A percentile compares a stretch with the other conserved stretches of the same genome.
Evolutionary conservation across 2,113 vertebrate genomes (phyloP).

Genomic region (Charina bottae): DNA sequence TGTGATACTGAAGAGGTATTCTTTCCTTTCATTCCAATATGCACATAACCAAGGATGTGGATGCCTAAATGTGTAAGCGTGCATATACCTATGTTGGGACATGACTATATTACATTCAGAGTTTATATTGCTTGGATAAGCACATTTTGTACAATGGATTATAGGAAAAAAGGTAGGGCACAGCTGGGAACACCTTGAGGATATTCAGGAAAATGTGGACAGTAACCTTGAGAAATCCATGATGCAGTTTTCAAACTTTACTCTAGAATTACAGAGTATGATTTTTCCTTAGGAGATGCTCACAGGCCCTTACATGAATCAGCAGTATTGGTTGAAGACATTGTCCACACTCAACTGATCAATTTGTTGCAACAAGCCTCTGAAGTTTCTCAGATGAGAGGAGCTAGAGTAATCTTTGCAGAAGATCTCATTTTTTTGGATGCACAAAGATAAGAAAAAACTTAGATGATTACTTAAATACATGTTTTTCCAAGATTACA

Average conservation of each 20-base stretch:
- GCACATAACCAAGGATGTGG: not conserved
- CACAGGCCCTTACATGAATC: conserved; percentile 90
- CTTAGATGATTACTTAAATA: conserved; percentile 88
- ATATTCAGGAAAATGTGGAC: no score
- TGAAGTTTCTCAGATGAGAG: conserved; percentile 88
- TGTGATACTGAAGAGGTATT: not conserved
- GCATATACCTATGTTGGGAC: not conserved
- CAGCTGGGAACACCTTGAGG: not conserved
- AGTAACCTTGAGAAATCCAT: not conserved
- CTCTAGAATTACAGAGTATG: no score
- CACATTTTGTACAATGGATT: not conserved
- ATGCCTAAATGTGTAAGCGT: not conserved
- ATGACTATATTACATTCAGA: not conserved
- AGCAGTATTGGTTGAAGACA: conserved; percentile 90
- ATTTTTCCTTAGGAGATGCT: conserved; percentile 92
- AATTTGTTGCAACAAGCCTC: conserved; percentile 94
- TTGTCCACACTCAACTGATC: conserved; percentile 94
- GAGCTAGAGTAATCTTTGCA: conserved; percentile 91
- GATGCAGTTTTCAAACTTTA: no score
- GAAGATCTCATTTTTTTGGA: conserved; percentile 96
- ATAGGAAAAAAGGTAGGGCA: not conserved
- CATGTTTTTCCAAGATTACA: conserved; percentile 96
- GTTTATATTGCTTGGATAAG: not conserved
- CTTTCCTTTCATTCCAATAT: not conserved
- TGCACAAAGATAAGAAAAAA: conserved; percentile 98